Evolutionary conservation across 2,888 invertebrate species (phyloP).

Genomic region (Ashinkailepas kermadecensis): DNA sequence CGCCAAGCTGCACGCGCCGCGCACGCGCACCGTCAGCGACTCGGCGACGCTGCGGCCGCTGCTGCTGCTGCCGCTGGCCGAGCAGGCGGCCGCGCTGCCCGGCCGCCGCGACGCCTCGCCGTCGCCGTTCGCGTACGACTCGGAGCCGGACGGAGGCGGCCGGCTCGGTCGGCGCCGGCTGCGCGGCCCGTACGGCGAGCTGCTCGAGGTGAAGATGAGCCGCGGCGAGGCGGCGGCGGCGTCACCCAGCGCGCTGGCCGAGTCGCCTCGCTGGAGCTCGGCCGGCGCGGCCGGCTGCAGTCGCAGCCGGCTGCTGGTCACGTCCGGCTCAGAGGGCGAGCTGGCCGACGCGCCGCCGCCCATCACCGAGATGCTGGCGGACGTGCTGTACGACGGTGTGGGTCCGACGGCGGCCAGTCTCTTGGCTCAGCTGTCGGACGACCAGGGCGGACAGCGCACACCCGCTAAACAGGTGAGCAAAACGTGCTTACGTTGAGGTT

Average conservation of each 20-base stretch:
- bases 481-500: no score
- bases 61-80: neutral
- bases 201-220: conserved; percentile 24
- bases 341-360: neutral
- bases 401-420: neutral
- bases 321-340: neutral
- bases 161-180: neutral
- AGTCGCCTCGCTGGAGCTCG: neutral
- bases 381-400: conserved; percentile 10
- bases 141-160: neutral
- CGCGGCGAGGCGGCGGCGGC: neutral
- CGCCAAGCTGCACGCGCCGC: neutral
- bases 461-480: no score
- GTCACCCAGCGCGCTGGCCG: neutral
- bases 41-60: neutral
- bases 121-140: conserved; percentile 3
- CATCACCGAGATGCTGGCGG: neutral
- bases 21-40: neutral
- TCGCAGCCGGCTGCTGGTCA: neutral
- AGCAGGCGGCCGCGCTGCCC: neutral
- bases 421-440: neutral
- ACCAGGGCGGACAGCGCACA: neutral
- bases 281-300: neutral
- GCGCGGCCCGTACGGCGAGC: conserved; percentile 25
- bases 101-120: neutral